These are phyloP conservation scores for Plutomurus gul DNA, from an alignment of 1,140 invertebrate species.

Conservation along the genomic window DNA sequence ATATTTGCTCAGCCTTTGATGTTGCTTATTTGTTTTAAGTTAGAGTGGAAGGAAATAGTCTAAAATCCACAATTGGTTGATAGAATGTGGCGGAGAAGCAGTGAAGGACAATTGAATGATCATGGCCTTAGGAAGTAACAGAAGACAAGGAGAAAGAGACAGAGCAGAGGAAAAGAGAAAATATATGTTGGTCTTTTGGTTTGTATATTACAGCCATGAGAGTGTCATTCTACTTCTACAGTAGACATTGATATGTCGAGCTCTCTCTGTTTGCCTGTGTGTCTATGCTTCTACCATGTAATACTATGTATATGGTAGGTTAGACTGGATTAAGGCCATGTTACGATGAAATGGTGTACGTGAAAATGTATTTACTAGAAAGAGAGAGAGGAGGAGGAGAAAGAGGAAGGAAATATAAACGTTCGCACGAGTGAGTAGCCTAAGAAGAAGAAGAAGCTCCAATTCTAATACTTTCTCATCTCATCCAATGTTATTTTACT, in stretches of 20 bases:
- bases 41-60: too few relatives aligned
- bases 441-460: not conserved
- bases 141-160: not conserved
- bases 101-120: constrained; percentile 2
- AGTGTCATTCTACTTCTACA: constrained; percentile 7
- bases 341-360: not conserved
- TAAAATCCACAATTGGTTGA: too few relatives aligned
- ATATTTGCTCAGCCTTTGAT: too few relatives aligned
- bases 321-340: too few relatives aligned
- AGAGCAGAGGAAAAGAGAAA: not conserved
- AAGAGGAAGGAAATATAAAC: not conserved
- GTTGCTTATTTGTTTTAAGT: too few relatives aligned
- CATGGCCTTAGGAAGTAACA: constrained; percentile 15
- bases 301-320: too few relatives aligned
- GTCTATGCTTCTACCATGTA: too few relatives aligned
- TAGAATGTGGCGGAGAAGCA: not conserved
- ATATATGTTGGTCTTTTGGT: constrained; percentile 16
- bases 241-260: too few relatives aligned
- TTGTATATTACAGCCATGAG: not conserved
- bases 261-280: too few relatives aligned
- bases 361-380: not conserved
- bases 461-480: constrained; percentile 30
- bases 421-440: not conserved
- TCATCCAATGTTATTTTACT: constrained; percentile 27
- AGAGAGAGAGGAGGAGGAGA: not conserved